phyloP scores from a whole-genome alignment of 35 echinoderm and acorn worm species.

The Heliocidaris tuberculata region DNA sequence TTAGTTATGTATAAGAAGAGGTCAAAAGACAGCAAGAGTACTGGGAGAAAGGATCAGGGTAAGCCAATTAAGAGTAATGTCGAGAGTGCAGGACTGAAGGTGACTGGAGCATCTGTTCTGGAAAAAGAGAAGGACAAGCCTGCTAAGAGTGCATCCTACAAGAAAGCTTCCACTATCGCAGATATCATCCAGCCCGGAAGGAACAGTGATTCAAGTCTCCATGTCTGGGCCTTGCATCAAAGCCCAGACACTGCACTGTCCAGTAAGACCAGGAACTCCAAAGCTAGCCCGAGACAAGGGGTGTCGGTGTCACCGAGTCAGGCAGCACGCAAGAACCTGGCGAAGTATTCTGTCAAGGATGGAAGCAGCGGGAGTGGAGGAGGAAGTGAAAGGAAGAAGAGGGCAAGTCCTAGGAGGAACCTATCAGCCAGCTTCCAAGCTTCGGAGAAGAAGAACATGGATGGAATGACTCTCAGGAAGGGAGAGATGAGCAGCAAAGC shows the following conservation, averaged over 20 bases:
- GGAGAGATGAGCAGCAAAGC: constrained; percentile 19
- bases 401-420: constrained; percentile 30
- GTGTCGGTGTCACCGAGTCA: neutral
- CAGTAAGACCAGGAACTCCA: neutral
- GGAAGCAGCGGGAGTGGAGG: neutral
- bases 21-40: neutral
- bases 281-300: neutral
- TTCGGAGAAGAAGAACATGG: neutral
- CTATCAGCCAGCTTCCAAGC: constrained; percentile 30
- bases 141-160: neutral
- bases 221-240: constrained; percentile 42
- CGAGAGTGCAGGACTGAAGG: neutral
- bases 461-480: neutral
- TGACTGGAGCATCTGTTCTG: neutral
- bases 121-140: neutral
- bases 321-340: constrained; percentile 25
- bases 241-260: neutral
- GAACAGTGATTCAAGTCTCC: constrained; percentile 14
- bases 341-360: constrained; percentile 34
- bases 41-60: neutral
- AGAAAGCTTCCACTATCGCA: neutral
- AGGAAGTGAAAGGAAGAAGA: constrained; percentile 30
- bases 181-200: constrained; percentile 7
- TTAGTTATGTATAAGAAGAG: neutral
- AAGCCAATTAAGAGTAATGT: neutral